Base-by-base conservation (phyloP, 2,888 invertebrate genomes). In the Synergus itoensis region DNA sequence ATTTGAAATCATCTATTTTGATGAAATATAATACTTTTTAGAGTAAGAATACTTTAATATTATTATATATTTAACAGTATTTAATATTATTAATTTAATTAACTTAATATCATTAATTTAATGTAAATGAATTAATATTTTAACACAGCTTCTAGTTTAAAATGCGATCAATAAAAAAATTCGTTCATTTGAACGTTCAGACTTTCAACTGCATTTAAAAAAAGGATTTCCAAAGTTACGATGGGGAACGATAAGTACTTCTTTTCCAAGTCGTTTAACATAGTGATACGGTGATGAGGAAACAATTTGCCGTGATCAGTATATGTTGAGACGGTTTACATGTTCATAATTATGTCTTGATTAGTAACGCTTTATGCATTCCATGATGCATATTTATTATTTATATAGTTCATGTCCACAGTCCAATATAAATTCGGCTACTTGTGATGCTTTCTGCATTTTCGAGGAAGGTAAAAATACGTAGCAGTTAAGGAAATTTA, bases 361-460 rank as follows among this genome's bases (percentile, higher is more conserved):
- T 87, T 87, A 87, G 87, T 87, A 81, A 87, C 87, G 87, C 86
- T 86, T 75, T 76, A 81, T 85, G 84, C 82, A 69, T 64, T 60
- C 65, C 76, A 76, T 79, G 76, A 86, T 87, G 84, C 87, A 87
- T 87, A 87, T 86, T 86, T 87, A 87, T 86, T 87, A 87, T 86
- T 86, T 87, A 87, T 86, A 84, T 83, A 85, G 81, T 83, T 83
- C 79, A 82, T 41, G 40, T 53, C 14, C 28, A 28, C 28, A 28
- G 28, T 28, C 28, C 28, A 11, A 16, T 28, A 1, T 28, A 62
- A 62, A 28, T 21, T 62, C 1, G 28, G 12, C 5, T 62, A 62
- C 11, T 28, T 11, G 60, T 12, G 11, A 9, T 18, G 8, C 21
- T 60, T 21, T 60, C 62, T 62, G 62, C 5, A 0, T 62, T 14